Conservation (phyloP, 2,888 invertebrate species). For the Tribolium freemani region DNA sequence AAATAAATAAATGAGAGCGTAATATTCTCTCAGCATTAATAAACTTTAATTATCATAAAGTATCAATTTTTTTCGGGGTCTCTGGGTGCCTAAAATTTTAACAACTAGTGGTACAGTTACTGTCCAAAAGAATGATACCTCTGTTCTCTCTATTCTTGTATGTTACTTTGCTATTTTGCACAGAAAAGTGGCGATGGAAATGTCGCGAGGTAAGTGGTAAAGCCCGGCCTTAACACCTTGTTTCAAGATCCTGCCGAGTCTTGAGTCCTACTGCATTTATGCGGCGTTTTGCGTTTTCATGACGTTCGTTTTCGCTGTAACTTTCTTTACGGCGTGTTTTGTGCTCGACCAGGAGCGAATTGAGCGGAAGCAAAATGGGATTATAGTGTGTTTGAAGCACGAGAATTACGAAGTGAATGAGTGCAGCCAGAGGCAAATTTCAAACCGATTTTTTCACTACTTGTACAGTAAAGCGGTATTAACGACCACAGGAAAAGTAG, state of each 20-base stretch:
- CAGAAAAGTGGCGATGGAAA: too few species aligned
- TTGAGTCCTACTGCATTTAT: constrained; percentile 87
- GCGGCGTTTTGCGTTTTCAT: constrained; percentile 83
- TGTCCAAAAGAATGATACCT: too few species aligned
- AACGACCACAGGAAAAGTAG: constrained; percentile 76
- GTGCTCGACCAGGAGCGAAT: constrained; percentile 79
- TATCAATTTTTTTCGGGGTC: too few species aligned
- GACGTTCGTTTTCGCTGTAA: constrained; percentile 82
- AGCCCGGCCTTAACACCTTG: too few species aligned
- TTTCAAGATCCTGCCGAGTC: constrained; percentile 80
- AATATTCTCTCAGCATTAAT: too few species aligned
- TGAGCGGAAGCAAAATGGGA: constrained; percentile 75
- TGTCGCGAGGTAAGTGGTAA: too few species aligned
- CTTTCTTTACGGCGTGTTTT: constrained; percentile 86
- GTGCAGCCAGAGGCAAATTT: constrained; percentile 71
- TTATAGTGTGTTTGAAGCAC: constrained; percentile 78
- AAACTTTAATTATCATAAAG: too few species aligned
- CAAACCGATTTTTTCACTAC: constrained; percentile 72
- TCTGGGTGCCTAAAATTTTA: too few species aligned
- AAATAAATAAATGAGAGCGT: too few species aligned
- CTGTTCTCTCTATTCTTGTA: too few species aligned
- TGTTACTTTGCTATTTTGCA: too few species aligned
- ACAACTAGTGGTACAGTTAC: too few species aligned
- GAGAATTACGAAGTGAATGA: constrained; percentile 69
- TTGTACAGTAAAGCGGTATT: constrained; percentile 78